Percentiles rank a stretch among this genome's conserved stretches.
These are phyloP conservation scores for Volucella inanis DNA, from an alignment of 2,888 invertebrate genomes.

Conservation along the genomic window DNA sequence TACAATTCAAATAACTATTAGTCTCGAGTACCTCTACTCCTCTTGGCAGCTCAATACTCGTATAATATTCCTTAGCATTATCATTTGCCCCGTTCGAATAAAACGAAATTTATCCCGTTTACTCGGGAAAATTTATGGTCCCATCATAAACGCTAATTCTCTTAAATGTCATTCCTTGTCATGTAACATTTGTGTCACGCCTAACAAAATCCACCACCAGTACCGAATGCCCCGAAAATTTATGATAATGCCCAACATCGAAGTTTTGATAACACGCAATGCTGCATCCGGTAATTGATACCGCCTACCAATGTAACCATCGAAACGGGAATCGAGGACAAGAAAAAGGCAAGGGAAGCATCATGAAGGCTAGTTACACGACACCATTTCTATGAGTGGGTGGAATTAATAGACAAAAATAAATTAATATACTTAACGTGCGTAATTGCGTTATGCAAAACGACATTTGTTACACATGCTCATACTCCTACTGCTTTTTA, in stretches of 20 bases:
- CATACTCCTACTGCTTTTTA: background rate
- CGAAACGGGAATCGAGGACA: background rate
- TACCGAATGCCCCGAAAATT: background rate
- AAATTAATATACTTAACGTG: slow-evolving; percentile 34
- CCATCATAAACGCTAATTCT: slow-evolving; percentile 7
- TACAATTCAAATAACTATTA: background rate
- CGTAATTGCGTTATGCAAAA: slow-evolving; percentile 46
- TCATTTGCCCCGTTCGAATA: background rate
- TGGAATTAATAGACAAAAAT: slow-evolving; percentile 32
- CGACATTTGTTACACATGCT: slow-evolving; percentile 7
- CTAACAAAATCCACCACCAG: no score
- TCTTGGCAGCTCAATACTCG: no score
- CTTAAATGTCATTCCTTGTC: no score
- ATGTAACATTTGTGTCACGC: no score
- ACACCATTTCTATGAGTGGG: slow-evolving; percentile 24
- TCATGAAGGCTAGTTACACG: slow-evolving; percentile 33
- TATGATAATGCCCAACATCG: slow-evolving; percentile 18
- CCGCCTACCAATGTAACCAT: slow-evolving; percentile 12
- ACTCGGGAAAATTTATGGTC: background rate
- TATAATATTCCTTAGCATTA: slow-evolving; percentile 14
- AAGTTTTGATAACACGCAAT: slow-evolving; percentile 51
- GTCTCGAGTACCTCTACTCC: background rate
- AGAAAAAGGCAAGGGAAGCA: background rate
- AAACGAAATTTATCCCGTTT: slow-evolving; percentile 9
- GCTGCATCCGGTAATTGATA: slow-evolving; percentile 47